Conservation (phyloP, 2,797 vertebrate genomes). For the Limnodromus scolopaceus region DNA sequence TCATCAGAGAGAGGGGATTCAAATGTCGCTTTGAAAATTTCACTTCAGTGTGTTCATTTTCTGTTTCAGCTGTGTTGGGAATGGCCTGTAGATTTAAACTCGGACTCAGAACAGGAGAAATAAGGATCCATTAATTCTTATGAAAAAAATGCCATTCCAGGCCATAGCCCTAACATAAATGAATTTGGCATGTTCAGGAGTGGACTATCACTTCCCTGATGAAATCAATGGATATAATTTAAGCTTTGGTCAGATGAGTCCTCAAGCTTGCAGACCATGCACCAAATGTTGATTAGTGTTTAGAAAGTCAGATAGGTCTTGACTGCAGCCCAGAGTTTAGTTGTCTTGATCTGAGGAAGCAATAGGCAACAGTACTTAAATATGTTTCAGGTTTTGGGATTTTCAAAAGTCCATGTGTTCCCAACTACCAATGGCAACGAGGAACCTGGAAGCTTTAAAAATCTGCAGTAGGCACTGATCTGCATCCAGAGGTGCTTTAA, state of each 20-base stretch:
- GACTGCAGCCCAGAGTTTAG: neutral
- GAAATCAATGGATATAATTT: conserved; percentile 33
- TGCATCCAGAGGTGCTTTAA: neutral
- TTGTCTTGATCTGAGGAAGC: neutral
- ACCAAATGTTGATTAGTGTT: neutral
- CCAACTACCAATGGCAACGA: neutral
- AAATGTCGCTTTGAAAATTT: conserved; percentile 42
- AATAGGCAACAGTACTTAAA: neutral
- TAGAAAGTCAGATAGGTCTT: neutral
- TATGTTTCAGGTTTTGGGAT: neutral
- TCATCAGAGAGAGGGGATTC: conserved; percentile 22
- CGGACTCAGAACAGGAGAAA: conserved; percentile 8
- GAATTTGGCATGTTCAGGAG: neutral
- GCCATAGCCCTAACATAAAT: conserved; percentile 6
- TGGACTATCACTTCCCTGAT: neutral
- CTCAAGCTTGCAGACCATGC: conserved; percentile 26
- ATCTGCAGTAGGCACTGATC: neutral
- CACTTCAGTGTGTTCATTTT: conserved; percentile 11
- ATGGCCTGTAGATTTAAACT: conserved; percentile 29
- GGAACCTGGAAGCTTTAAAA: neutral
- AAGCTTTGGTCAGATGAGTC: conserved; percentile 46
- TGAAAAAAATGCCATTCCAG: neutral
- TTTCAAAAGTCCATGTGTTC: neutral
- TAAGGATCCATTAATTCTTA: conserved; percentile 25
- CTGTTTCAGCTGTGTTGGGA: conserved; percentile 14